Evolutionary conservation across 2,888 invertebrate species (phyloP), one percentile per base, ranked within the genome.

Genomic region (Dryomyza anilis): DNA sequence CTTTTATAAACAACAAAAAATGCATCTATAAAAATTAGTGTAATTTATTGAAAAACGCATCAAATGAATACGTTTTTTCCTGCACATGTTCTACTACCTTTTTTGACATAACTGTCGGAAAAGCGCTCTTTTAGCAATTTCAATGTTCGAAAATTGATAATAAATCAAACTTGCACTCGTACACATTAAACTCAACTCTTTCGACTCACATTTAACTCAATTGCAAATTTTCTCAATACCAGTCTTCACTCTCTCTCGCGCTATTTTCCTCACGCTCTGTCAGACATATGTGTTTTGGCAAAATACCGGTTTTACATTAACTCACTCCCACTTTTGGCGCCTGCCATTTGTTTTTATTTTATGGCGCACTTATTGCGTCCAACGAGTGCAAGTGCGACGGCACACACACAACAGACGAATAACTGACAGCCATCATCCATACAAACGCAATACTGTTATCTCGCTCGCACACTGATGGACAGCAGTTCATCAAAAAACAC

Each of bases 401-500:
- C 61, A 50, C 30, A 12, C 6, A 25, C 53, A 14, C 4, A 27
- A 29, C n/a, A n/a, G n/a, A n/a, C n/a, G n/a, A n/a, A n/a, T 45
- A 46, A 48, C 33, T 56, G 6, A 2, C 25, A 46, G 6, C 46
- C n/a, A n/a, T n/a, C n/a, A n/a, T n/a, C n/a, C n/a, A n/a, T n/a
- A n/a, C n/a, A n/a, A n/a, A n/a, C n/a, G n/a, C n/a, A n/a, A n/a
- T n/a, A n/a, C n/a, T n/a, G n/a, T n/a, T n/a, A 21, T 55, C 63
- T 56, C 63, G 48, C 30, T 63, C 63, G 69, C 71, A 70, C 71
- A 67, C 69, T 79, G 80, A 79, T 75, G 74, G 79, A 79, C 80
- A 80, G 80, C 79, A 78, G 75, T 79, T 80, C 79, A 75, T 80
- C 79, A 79, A 79, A 79, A n/a, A n/a, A n/a, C n/a, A n/a, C n/a